Evolutionary conservation across 2,797 vertebrate genomes (phyloP).

Genomic region (Hozukius guyotensis): DNA sequence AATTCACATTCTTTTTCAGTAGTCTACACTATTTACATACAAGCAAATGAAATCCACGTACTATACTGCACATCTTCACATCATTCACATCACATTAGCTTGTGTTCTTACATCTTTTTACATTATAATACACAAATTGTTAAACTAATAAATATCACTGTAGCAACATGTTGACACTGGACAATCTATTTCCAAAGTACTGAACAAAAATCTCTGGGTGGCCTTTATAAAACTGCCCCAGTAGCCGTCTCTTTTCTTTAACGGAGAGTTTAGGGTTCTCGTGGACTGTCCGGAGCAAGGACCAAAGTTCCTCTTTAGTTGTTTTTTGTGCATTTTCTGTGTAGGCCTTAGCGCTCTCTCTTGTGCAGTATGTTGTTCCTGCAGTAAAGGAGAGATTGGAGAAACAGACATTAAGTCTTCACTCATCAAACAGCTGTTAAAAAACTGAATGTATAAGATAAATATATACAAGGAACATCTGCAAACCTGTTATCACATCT

Average conservation of each 20-base stretch:
- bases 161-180: slow-evolving; percentile 77
- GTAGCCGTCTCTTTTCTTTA: slow-evolving; percentile 91
- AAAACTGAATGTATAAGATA: not conserved
- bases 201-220: slow-evolving; percentile 94
- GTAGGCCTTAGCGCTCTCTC: slow-evolving; percentile 82
- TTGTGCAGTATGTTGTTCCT: slow-evolving; percentile 90
- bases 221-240: slow-evolving; percentile 93
- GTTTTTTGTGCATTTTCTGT: slow-evolving; percentile 83
- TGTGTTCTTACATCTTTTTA: slow-evolving; percentile 37
- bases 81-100: slow-evolving; percentile 31
- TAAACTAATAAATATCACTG: slow-evolving; percentile 42
- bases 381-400: not conserved
- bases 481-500: slow-evolving; percentile 85
- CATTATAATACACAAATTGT: slow-evolving; percentile 35
- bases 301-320: slow-evolving; percentile 90
- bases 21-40: slow-evolving; percentile 47
- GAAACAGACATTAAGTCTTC: not conserved
- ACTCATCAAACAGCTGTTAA: not conserved
- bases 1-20: slow-evolving; percentile 65
- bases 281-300: slow-evolving; percentile 89
- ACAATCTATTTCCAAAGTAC: slow-evolving; percentile 92
- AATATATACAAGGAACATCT: not conserved
- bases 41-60: slow-evolving; percentile 35
- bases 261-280: slow-evolving; percentile 89
- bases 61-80: slow-evolving; percentile 44